These are phyloP conservation scores for Nibea coibor DNA, from an alignment of 2,113 vertebrate species.

Conservation along the genomic window DNA sequence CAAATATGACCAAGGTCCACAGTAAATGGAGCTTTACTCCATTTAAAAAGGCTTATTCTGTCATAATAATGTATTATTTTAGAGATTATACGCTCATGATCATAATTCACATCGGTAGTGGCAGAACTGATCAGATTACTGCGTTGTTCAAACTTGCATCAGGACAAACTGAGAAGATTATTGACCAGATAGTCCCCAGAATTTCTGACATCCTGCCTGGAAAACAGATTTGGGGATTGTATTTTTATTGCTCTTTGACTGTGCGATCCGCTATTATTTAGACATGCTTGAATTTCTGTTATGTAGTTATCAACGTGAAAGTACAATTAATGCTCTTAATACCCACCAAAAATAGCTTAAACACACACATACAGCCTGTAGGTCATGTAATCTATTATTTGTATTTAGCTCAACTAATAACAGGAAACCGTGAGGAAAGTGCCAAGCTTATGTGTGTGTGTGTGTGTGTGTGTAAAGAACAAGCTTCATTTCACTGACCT, in stretches of 20 bases:
- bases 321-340: constrained; percentile 75
- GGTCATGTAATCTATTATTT: constrained; percentile 31
- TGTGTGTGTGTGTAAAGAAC: neutral
- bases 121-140: constrained; percentile 71
- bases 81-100: constrained; percentile 59
- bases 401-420: constrained; percentile 32
- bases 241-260: constrained; percentile 39
- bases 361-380: neutral
- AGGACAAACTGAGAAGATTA: constrained; percentile 71
- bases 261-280: constrained; percentile 75
- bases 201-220: constrained; percentile 48
- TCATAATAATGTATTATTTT: constrained; percentile 57
- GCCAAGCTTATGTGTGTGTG: neutral
- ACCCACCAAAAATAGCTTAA: constrained; percentile 2
- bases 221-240: constrained; percentile 67
- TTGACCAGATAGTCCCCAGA: constrained; percentile 23
- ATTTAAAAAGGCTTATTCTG: constrained; percentile 56
- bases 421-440: constrained; percentile 3
- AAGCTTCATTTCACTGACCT: neutral
- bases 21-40: constrained; percentile 59
- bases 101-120: constrained; percentile 71
- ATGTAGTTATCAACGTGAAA: constrained; percentile 73
- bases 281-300: constrained; percentile 74
- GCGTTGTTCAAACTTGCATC: constrained; percentile 63
- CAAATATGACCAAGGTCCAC: constrained; percentile 41